These are phyloP conservation scores for Tupaia chinensis DNA, from an alignment of 2,113 vertebrate species.

Conservation along the genomic window DNA sequence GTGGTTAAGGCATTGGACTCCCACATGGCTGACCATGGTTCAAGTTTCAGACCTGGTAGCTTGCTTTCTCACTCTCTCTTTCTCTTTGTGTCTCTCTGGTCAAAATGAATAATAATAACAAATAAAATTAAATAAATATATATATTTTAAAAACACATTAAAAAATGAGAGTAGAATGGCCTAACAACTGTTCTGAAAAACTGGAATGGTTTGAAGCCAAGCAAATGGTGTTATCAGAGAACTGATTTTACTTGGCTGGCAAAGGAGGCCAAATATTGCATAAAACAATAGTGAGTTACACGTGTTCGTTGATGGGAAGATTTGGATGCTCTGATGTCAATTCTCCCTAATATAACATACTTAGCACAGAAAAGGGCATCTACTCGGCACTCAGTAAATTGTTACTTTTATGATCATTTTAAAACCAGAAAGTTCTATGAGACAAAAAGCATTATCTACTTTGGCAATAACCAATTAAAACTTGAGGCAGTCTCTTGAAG, in stretches of 20 bases:
- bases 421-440: slow-evolving; percentile 14
- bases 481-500: not conserved
- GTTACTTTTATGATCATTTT: slow-evolving; percentile 1
- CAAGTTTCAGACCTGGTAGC: too few species aligned
- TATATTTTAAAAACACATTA: too few species aligned
- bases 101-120: too few species aligned
- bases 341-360: not conserved
- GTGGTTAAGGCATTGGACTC: too few species aligned
- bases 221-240: not conserved
- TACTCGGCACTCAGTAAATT: not conserved
- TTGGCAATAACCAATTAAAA: slow-evolving; percentile 3
- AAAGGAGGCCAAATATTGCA: not conserved
- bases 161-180: not conserved
- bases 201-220: not conserved
- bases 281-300: slow-evolving; percentile 15
- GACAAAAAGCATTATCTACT: not conserved
- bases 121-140: too few species aligned
- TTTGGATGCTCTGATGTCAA: not conserved
- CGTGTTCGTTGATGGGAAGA: not conserved
- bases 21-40: too few species aligned
- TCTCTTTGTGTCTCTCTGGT: too few species aligned
- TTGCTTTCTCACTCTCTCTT: too few species aligned
- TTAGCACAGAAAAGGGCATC: not conserved
- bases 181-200: not conserved
- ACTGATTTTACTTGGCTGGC: not conserved